Evolutionary conservation across 2,797 vertebrate genomes (phyloP).

Genomic region (Cheirogaleus major): DNA sequence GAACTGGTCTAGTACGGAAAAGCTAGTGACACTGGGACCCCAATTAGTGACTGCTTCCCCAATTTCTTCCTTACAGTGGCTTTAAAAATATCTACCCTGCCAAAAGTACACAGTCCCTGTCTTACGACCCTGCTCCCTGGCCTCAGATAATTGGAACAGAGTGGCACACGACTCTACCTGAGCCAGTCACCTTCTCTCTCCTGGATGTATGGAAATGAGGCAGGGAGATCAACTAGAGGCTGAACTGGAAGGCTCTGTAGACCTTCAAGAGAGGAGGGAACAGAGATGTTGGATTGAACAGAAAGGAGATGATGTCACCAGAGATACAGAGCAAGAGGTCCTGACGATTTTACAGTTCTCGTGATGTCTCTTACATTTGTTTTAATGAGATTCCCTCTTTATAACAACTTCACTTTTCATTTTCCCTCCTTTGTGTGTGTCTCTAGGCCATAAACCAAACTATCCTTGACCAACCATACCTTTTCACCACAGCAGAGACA

Average conservation of each 20-base stretch:
- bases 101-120: neutral
- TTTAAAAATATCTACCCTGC: neutral
- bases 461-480: neutral
- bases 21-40: neutral
- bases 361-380: neutral
- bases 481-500: neutral
- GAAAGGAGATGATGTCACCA: neutral
- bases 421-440: neutral
- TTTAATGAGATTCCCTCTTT: neutral
- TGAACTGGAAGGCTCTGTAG: neutral
- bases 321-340: fast-evolving
- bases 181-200: neutral
- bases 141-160: neutral
- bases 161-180: neutral
- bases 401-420: neutral
- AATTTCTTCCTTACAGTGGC: neutral
- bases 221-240: neutral
- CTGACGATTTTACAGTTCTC: neutral
- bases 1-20: neutral
- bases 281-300: neutral
- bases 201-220: neutral
- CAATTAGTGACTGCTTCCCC: neutral
- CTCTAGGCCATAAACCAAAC: neutral
- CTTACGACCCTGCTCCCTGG: neutral
- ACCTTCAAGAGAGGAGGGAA: neutral